Percentiles rank a stretch among this genome's conserved stretches.
Evolutionary conservation across 1,140 invertebrate genomes (phyloP).

Genomic region (Papilio xuthus): DNA sequence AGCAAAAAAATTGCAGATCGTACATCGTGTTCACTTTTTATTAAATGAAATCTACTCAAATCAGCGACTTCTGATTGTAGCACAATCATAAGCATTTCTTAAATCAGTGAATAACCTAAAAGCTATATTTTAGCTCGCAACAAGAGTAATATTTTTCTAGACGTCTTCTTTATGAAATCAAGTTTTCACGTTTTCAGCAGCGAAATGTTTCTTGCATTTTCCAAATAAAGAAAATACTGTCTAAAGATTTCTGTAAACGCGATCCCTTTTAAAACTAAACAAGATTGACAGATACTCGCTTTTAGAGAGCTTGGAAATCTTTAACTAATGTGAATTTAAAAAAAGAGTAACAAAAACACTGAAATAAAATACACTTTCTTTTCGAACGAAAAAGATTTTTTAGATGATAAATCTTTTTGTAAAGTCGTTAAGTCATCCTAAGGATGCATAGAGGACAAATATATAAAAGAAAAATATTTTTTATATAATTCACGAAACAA

Average conservation of each 20-base stretch:
- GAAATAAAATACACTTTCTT: too few relatives aligned
- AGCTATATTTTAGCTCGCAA: too few relatives aligned
- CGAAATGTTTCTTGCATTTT: neutral
- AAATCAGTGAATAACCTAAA: too few relatives aligned
- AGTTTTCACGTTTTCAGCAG: neutral
- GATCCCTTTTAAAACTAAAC: conserved; percentile 9
- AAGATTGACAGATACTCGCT: neutral
- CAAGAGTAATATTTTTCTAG: neutral
- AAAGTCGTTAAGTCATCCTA: too few relatives aligned
- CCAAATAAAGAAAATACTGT: neutral
- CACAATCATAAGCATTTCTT: too few relatives aligned
- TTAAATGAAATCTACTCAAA: too few relatives aligned
- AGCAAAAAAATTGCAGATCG: too few relatives aligned
- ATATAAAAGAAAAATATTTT: neutral
- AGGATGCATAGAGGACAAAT: too few relatives aligned
- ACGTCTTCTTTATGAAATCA: neutral
- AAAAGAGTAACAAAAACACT: neutral
- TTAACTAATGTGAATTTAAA: neutral
- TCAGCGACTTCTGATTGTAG: too few relatives aligned
- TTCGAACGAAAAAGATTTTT: too few relatives aligned
- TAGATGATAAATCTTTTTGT: too few relatives aligned
- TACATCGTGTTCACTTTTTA: too few relatives aligned
- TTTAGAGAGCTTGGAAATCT: neutral
- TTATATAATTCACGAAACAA: neutral
- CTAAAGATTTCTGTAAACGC: neutral